Conservation (phyloP, 1,140 invertebrate genomes). For the Diabrotica virgifera region DNA sequence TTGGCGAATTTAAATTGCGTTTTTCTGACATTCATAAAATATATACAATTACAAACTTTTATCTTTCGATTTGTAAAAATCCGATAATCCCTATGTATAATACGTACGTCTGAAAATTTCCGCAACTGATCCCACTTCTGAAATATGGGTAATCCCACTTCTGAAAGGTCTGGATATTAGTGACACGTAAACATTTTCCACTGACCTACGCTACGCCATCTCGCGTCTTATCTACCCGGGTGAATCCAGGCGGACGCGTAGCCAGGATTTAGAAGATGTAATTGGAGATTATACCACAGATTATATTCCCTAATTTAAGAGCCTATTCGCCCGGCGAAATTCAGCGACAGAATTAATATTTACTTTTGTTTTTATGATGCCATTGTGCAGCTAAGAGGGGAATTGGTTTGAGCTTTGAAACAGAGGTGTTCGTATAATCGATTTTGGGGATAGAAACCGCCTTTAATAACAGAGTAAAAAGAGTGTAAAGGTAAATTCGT, state of each 20-base stretch:
- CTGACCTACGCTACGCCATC: conserved; percentile 1
- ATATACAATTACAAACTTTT: background rate
- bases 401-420: background rate
- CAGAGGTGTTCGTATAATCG: no score
- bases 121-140: background rate
- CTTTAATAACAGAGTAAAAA: no score
- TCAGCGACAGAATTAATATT: conserved; percentile 29
- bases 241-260: conserved; percentile 14
- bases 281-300: conserved; percentile 31
- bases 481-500: no score
- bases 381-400: conserved; percentile 5
- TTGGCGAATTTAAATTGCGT: no score
- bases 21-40: background rate
- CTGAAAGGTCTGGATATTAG: conserved; percentile 2
- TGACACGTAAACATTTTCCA: conserved; percentile 2
- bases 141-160: conserved; percentile 2
- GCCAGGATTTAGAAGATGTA: conserved; percentile 32
- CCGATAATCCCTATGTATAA: background rate
- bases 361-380: conserved; percentile 27
- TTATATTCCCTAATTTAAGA: conserved; percentile 35
- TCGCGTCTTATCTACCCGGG: conserved; percentile 1
- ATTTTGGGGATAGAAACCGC: no score
- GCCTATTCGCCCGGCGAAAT: conserved; percentile 11
- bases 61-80: conserved; percentile 3
- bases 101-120: background rate